phyloP scores from a whole-genome alignment of 2,888 invertebrate species.

The Byasa hedistus region DNA sequence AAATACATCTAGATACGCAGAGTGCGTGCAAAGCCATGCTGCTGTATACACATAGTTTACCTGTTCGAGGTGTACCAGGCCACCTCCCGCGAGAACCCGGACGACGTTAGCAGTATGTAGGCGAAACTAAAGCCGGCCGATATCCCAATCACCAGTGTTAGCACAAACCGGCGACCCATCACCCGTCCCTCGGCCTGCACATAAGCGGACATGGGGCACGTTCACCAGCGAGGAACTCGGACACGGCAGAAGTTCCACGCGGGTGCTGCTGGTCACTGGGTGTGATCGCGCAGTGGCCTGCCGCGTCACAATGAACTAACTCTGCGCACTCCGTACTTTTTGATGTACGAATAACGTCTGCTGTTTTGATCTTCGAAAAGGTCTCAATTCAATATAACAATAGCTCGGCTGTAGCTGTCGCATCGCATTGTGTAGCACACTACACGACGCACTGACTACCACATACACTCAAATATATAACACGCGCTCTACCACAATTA shows the following conservation, averaged over 20 bases:
- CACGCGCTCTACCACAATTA: too few relatives aligned
- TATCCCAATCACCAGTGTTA: slow-evolving; percentile 86
- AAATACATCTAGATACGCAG: not conserved
- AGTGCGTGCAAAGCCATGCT: slow-evolving; percentile 18
- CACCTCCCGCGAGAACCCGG: slow-evolving; percentile 73
- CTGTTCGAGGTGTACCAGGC: slow-evolving; percentile 64
- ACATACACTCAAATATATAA: too few relatives aligned
- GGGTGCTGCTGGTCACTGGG: too few relatives aligned
- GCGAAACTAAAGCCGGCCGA: slow-evolving; percentile 88
- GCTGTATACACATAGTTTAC: slow-evolving; percentile 49
- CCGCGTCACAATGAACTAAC: too few relatives aligned
- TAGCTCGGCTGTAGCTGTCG: too few relatives aligned
- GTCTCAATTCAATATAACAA: too few relatives aligned
- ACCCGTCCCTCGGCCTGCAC: slow-evolving; percentile 73
- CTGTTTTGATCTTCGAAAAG: too few relatives aligned
- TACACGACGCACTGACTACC: too few relatives aligned
- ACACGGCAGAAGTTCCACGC: not conserved
- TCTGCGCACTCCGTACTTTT: too few relatives aligned
- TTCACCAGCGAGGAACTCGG: slow-evolving; percentile 4
- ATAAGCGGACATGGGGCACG: slow-evolving; percentile 36
- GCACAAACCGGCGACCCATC: slow-evolving; percentile 84
- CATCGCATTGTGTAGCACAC: too few relatives aligned
- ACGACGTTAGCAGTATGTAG: slow-evolving; percentile 83
- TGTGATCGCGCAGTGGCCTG: too few relatives aligned
- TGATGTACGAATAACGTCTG: too few relatives aligned